phyloP scores from a whole-genome alignment of 2,888 invertebrate genomes.

The Orthosia cruda region DNA sequence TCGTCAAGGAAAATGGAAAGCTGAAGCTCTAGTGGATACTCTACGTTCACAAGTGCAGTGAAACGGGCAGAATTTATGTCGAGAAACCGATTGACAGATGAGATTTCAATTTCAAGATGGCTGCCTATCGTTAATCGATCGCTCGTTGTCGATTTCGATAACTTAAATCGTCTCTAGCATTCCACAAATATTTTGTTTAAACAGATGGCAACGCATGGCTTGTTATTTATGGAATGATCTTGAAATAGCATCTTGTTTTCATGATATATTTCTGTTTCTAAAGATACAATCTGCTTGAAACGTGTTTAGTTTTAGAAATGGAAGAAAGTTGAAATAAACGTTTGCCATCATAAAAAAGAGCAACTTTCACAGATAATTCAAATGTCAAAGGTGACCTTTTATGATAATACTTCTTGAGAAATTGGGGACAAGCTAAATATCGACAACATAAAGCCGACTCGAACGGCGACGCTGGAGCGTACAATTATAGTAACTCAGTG shows the following conservation, averaged over 20 bases:
- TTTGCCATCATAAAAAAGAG: not conserved
- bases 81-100: constrained; percentile 56
- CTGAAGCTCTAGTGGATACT: constrained; percentile 27
- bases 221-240: constrained; percentile 55
- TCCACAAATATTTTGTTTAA: constrained; percentile 42
- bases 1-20: constrained; percentile 59
- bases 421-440: constrained; percentile 33
- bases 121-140: constrained; percentile 37
- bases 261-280: constrained; percentile 35
- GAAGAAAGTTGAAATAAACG: constrained; percentile 36
- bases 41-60: constrained; percentile 40
- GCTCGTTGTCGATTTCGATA: constrained; percentile 23
- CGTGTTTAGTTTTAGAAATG: constrained; percentile 39
- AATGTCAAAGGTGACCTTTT: constrained; percentile 49
- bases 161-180: constrained; percentile 21
- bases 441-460: constrained; percentile 7
- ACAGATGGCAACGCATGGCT: constrained; percentile 43
- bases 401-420: constrained; percentile 26
- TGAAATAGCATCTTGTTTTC: constrained; percentile 53
- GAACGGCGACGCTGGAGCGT: constrained; percentile 2
- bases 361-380: constrained; percentile 26
- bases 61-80: constrained; percentile 52
- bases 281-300: constrained; percentile 36
- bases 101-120: constrained; percentile 56
- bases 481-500: constrained; percentile 35